Conservation (phyloP, 2,888 invertebrate genomes). For the Teleiodes luculella region DNA sequence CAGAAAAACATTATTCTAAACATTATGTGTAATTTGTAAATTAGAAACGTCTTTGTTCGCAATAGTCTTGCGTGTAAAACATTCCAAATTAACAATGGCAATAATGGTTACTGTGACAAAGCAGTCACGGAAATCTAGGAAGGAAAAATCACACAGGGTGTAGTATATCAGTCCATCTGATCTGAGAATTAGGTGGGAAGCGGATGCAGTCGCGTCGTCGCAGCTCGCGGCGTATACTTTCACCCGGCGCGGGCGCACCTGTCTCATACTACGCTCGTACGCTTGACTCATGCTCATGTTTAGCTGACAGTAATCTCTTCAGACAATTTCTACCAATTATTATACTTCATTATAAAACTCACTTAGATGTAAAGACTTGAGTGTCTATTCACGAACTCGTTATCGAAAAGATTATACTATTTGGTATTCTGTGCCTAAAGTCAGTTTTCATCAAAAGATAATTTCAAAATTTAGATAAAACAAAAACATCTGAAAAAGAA, state of each 20-base stretch:
- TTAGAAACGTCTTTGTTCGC: too few species aligned
- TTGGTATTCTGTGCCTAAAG: too few species aligned
- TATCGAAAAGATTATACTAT: too few species aligned
- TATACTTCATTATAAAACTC: conserved; percentile 11
- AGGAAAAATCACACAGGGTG: conserved; percentile 4
- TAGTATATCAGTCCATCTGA: conserved; percentile 11
- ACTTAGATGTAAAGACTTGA: background rate
- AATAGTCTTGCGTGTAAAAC: too few species aligned
- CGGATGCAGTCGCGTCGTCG: conserved; percentile 49
- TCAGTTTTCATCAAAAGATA: too few species aligned
- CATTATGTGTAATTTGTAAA: too few species aligned
- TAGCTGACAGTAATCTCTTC: conserved; percentile 26
- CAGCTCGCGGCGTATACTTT: conserved; percentile 45
- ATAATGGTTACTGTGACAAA: background rate
- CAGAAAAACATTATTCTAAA: too few species aligned
- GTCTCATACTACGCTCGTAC: conserved; percentile 34
- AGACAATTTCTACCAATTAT: conserved; percentile 35
- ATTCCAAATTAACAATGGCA: too few species aligned
- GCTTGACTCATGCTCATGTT: conserved; percentile 12
- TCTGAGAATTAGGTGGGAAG: conserved; percentile 38
- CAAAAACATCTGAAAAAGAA: too few species aligned
- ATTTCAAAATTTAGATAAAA: too few species aligned
- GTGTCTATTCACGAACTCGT: too few species aligned
- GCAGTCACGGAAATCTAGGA: background rate
- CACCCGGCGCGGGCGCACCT: conserved; percentile 46